Evolutionary conservation across 2,113 vertebrate species (phyloP), one percentile per base, ranked within the genome.

Genomic region (Marcusenius ussheri): DNA sequence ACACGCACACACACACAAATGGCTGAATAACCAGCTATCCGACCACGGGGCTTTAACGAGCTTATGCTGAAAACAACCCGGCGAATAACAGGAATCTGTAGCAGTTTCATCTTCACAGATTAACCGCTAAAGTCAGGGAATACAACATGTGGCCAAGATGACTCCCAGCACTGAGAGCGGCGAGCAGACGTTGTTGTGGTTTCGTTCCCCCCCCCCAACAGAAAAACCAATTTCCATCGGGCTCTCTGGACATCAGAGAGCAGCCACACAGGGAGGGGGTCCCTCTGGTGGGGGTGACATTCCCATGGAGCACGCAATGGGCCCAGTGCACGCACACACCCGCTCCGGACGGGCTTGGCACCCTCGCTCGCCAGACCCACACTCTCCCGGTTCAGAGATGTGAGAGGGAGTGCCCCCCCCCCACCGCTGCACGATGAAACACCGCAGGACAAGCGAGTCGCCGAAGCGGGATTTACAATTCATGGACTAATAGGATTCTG

Each of bases 401-500:
- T 19, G 15, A 80, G 35, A 80, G 35, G 56, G 56, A 66, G 8
- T 47, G 45, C 17, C 42, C 46, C 39, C 51, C 35, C 51, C 9
- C 58, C 8, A 21, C 31, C 3, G 19, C 47, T 39, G 90, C 89
- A 94, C 93, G 94, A 92, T 94, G 92, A 92, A 93, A 92, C 91
- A 93, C 93, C 92, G 2, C 13, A 8, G 74, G 74, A 80, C 74
- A 91, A 94, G 94, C 93, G 93, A 95, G 92, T 94, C 95, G 93
- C 93, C 90, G 93, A 95, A 95, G 94, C 92, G 93, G 95, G 96
- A 95, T 96, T 96, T 96, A 96, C 94, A 95, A 96, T 96, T 96
- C 96, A 97, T 95, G 94, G 93, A 94, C 94, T 97, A 97, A 97
- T 96, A 96, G 95, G 96, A 97, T 97, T 97, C 96, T 95, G 94